These are phyloP conservation scores for Halyomorpha halys DNA, from an alignment of 1,140 invertebrate genomes.

Conservation along the genomic window DNA sequence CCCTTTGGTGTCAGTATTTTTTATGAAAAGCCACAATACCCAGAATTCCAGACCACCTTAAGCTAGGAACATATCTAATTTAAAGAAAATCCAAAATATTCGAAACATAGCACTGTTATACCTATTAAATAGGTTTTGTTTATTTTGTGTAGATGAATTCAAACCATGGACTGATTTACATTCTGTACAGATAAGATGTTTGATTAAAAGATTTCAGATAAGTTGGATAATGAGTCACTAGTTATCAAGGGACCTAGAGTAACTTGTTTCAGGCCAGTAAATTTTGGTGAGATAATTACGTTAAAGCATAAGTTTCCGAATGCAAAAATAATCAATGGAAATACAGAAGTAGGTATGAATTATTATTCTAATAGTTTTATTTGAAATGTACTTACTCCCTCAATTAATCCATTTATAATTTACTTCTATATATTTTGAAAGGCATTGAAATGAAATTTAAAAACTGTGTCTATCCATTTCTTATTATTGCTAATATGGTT, in stretches of 20 bases:
- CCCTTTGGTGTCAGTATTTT: no score
- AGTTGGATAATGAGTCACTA: constrained; percentile 53
- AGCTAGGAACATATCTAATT: no score
- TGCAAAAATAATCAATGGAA: constrained; percentile 83
- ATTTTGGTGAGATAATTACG: constrained; percentile 54
- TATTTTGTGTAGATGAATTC: no score
- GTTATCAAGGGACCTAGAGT: constrained; percentile 55
- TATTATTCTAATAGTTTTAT: not conserved
- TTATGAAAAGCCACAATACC: no score
- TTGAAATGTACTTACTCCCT: not conserved
- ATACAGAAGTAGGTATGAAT: constrained; percentile 73
- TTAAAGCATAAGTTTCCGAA: constrained; percentile 62
- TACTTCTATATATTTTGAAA: constrained; percentile 25
- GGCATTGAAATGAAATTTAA: constrained; percentile 86
- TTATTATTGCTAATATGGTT: constrained; percentile 66
- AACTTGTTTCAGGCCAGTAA: constrained; percentile 71
- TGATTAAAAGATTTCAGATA: constrained; percentile 39
- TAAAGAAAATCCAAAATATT: no score
- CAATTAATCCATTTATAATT: not conserved
- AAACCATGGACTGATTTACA: no score
- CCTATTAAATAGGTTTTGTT: no score
- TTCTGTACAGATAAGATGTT: no score
- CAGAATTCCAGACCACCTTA: no score
- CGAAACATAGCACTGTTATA: no score
- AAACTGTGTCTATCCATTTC: constrained; percentile 64